A percentile compares a stretch with the other conserved stretches of the same genome.
Conservation (phyloP, 2,888 invertebrate genomes). For the Pasiphila rectangulata region DNA sequence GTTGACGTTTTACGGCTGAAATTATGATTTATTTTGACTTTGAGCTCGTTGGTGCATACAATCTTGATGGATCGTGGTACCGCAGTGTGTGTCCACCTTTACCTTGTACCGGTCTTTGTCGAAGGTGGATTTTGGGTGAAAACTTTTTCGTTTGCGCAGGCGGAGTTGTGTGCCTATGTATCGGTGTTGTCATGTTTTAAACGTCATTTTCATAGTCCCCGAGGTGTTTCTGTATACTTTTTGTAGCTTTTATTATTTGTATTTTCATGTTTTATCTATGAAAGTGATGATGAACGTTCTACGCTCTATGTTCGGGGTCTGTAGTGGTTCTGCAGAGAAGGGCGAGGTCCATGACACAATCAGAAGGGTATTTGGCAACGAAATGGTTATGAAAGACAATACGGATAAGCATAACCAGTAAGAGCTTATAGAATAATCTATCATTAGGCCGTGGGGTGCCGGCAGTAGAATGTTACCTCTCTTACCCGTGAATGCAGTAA, state of each 20-base stretch:
- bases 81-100: too few species aligned
- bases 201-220: slow-evolving; percentile 6
- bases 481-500: too few species aligned
- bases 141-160: too few species aligned
- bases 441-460: too few species aligned
- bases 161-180: too few species aligned
- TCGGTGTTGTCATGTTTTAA: neutral
- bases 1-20: too few species aligned
- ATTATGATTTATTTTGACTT: too few species aligned
- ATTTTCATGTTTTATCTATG: slow-evolving; percentile 3
- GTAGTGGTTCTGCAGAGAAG: slow-evolving; percentile 66
- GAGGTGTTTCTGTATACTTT: slow-evolving; percentile 6
- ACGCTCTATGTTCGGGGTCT: slow-evolving; percentile 70
- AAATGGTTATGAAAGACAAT: slow-evolving; percentile 70
- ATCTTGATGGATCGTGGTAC: too few species aligned
- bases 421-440: neutral
- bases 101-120: too few species aligned
- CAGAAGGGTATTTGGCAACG: slow-evolving; percentile 63
- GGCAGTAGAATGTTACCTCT: too few species aligned
- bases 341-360: slow-evolving; percentile 68
- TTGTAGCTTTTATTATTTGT: slow-evolving; percentile 12
- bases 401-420: slow-evolving; percentile 63
- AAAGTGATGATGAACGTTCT: slow-evolving; percentile 65
- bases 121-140: too few species aligned
- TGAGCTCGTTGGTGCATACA: too few species aligned